A percentile compares a stretch with the other conserved stretches of the same genome.
phyloP scores from a whole-genome alignment of 2,113 vertebrate species.

The Hucho hucho region DNA sequence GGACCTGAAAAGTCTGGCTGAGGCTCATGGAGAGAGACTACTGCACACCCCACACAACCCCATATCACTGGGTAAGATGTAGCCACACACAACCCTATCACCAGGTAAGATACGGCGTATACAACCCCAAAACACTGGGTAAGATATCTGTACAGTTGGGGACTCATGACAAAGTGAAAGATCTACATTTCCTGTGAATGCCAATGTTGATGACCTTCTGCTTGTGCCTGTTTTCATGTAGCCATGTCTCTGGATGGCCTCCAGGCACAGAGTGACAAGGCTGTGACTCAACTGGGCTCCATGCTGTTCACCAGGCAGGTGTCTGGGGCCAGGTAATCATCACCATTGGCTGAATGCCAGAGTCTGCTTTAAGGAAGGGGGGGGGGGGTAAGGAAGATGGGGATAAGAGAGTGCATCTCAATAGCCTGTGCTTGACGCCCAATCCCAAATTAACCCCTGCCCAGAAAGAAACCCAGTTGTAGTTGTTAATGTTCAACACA shows the following conservation, averaged over 20 bases:
- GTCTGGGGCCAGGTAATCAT: conserved; percentile 90
- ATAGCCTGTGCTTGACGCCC: too few species aligned
- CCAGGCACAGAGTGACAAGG: conserved; percentile 67
- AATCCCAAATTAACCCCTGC: too few species aligned
- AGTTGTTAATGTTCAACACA: too few species aligned
- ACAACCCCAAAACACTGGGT: neutral
- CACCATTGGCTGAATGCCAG: neutral
- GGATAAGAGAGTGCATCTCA: too few species aligned
- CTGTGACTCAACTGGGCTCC: conserved; percentile 91
- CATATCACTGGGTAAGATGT: conserved; percentile 88
- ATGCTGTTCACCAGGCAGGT: conserved; percentile 98
- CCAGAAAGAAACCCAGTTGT: too few species aligned
- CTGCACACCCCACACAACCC: conserved; percentile 92
- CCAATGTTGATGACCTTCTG: neutral
- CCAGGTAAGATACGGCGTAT: neutral
- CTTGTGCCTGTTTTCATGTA: conserved; percentile 52
- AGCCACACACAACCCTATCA: neutral
- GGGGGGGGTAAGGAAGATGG: too few species aligned
- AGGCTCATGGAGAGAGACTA: conserved; percentile 83
- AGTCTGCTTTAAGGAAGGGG: neutral
- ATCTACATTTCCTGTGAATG: too few species aligned
- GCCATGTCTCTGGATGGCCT: conserved; percentile 87
- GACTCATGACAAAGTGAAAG: too few species aligned
- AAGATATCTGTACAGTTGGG: too few species aligned
- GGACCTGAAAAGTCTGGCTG: conserved; percentile 86